Conservation (phyloP, 2,113 vertebrate species). For the Neodontobutis hainanensis region DNA sequence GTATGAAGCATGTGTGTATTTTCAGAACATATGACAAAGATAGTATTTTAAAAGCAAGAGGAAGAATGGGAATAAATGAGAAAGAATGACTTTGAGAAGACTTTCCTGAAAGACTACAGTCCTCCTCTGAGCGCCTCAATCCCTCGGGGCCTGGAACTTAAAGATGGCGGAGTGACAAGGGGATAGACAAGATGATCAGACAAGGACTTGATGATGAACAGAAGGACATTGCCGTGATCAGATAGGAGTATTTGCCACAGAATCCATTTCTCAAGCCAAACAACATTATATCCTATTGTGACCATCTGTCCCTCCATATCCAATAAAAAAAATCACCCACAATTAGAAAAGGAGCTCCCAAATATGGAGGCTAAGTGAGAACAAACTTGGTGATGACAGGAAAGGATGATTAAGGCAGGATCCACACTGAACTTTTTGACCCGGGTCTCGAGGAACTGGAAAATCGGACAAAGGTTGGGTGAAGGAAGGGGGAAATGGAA, state of each 20-base stretch:
- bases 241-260: constrained; percentile 23
- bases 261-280: constrained; percentile 18
- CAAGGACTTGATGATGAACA: constrained; percentile 25
- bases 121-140: constrained; percentile 40
- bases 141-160: constrained; percentile 35
- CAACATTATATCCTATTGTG: constrained; percentile 4
- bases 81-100: constrained; percentile 16
- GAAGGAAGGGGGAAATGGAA: constrained; percentile 11
- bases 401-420: constrained; percentile 31
- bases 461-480: constrained; percentile 7
- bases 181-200: constrained; percentile 45
- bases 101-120: constrained; percentile 56
- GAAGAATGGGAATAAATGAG: constrained; percentile 33
- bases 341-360: constrained; percentile 24
- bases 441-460: constrained; percentile 26
- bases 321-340: constrained; percentile 2
- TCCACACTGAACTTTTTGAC: constrained; percentile 36
- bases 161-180: constrained; percentile 39
- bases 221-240: not conserved
- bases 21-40: constrained; percentile 58
- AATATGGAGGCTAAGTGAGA: constrained; percentile 29
- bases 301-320: constrained; percentile 16
- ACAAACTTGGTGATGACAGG: constrained; percentile 20
- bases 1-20: constrained; percentile 22
- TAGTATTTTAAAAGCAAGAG: constrained; percentile 64